A percentile compares a stretch with the other conserved stretches of the same genome.
These are phyloP conservation scores for Chloroceryle inda DNA, from an alignment of 2,797 vertebrate species.

Conservation along the genomic window DNA sequence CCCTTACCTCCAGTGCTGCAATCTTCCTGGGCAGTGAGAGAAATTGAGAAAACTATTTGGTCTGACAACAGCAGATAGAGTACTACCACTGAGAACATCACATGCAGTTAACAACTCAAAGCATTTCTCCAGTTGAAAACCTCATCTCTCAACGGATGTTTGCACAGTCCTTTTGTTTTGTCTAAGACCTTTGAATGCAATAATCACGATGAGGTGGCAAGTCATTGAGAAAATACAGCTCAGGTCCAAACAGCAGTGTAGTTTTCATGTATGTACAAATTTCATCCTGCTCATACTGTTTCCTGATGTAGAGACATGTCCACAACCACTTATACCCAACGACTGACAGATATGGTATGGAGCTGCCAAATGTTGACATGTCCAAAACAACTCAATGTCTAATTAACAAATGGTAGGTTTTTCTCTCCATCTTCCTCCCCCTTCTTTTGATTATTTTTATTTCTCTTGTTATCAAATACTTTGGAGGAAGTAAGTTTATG, in stretches of 20 bases:
- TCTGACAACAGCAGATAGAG: background rate
- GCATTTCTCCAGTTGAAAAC: background rate
- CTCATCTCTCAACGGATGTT: background rate
- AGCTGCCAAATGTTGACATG: background rate
- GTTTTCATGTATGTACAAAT: background rate
- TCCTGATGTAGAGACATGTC: background rate
- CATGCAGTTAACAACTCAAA: background rate
- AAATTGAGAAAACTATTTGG: background rate
- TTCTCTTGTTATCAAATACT: constrained; percentile 21
- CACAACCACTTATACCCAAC: background rate
- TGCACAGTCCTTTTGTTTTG: background rate
- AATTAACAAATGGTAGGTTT: background rate
- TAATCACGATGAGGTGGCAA: background rate
- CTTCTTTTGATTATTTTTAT: background rate
- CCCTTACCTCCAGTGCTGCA: background rate
- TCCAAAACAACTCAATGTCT: background rate
- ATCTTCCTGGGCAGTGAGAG: background rate
- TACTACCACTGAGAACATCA: background rate
- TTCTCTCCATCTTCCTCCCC: background rate
- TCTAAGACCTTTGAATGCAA: background rate
- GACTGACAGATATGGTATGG: background rate
- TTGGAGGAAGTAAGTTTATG: constrained; percentile 52
- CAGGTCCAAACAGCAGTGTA: background rate
- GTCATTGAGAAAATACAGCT: background rate
- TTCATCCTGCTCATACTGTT: background rate